phyloP scores from a whole-genome alignment of 2,888 invertebrate genomes.

The Kryphioiulus occultus region DNA sequence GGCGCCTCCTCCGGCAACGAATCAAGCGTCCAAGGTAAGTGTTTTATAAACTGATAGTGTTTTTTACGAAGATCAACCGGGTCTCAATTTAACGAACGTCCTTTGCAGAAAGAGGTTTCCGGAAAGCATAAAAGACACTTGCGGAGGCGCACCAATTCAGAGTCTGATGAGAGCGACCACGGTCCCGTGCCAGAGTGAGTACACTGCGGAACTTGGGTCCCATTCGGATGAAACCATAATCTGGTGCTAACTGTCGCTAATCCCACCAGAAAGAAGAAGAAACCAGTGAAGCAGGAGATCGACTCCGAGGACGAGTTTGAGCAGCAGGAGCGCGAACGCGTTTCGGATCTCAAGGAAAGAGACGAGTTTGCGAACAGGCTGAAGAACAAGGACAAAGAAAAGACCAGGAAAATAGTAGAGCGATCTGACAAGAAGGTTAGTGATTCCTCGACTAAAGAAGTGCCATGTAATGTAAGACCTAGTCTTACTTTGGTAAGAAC shows the following conservation, averaged over 20 bases:
- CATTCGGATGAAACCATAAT: too few species aligned
- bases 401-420: conserved; percentile 77
- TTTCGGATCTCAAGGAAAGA: conserved; percentile 84
- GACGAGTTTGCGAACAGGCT: conserved; percentile 93
- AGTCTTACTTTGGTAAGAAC: too few species aligned
- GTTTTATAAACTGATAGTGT: background rate
- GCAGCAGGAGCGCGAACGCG: conserved; percentile 75
- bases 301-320: conserved; percentile 70
- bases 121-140: conserved; percentile 30
- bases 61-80: background rate
- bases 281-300: background rate
- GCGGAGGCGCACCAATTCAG: conserved; percentile 53
- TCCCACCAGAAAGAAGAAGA: background rate
- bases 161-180: conserved; percentile 48
- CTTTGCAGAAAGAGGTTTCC: background rate
- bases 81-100: background rate
- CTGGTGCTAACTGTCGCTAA: background rate
- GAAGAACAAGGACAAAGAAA: conserved; percentile 86
- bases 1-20: conserved; percentile 54
- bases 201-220: background rate
- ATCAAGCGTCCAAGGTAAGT: conserved; percentile 50
- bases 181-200: background rate
- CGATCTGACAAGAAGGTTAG: conserved; percentile 65
- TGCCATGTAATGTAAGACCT: too few species aligned
- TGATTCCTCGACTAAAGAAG: too few species aligned